Evolutionary conservation across 2,888 invertebrate genomes (phyloP), one percentile per base, ranked within the genome.

Genomic region (Allophyes oxyacanthae): DNA sequence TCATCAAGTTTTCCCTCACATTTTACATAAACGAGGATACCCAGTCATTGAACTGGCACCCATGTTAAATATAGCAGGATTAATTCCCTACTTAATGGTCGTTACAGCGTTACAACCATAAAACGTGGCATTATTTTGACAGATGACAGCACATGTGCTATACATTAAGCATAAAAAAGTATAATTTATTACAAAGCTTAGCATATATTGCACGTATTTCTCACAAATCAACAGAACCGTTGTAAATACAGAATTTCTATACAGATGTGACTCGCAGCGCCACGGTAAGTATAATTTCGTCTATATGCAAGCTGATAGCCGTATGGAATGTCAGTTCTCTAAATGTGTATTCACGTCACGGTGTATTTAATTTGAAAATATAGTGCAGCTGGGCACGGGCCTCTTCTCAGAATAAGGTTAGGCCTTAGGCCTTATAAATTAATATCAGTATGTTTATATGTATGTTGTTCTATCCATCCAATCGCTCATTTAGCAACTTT

Each of bases 201-300:
- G 33, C 49, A 20, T 9, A 54, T 55, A 62, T 52, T 52, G 56
- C 41, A 28, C 38, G 48, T 56, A 48, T 56, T 51, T 56, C 37
- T 49, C 53, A 32, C 42, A 51, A 48, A 57, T 36, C 14, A 40
- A 52, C 15, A 38, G 48, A 43, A 46, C 11, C 38, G 55, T 37
- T 57, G 46, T 52, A 71, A 58, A 63, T 52, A 41, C 42, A 51
- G 49, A 55, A 73, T 59, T 56, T 60, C 52, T 48, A 56, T 64
- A 60, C 20, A 20, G 20, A 20, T 20, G 20, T 20, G 58, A 64
- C 61, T 68, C 62, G 43, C 33, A 30, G 15, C 25, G n/a, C 11
- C 7, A 25, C 6, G 3, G 28, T 15, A 2, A 33, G 0, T 11
- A 7, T 10, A 8, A 58, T 34, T 0, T n/a, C 13, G 8, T 26